phyloP scores from a whole-genome alignment of 2,113 vertebrate species.

The Argyrosomus japonicus region DNA sequence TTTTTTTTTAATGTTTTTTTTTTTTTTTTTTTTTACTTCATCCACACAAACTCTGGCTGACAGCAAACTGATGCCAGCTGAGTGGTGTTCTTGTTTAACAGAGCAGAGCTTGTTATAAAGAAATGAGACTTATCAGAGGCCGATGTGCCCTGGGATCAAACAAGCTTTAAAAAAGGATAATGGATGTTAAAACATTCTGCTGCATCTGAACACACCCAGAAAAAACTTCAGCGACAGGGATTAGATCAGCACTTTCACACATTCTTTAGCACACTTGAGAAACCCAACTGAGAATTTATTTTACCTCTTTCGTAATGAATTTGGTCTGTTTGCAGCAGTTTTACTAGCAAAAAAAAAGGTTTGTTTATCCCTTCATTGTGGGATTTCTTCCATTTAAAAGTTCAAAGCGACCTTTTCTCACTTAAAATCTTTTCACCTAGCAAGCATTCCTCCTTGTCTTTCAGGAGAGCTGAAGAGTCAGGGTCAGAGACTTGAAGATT shows the following conservation, averaged over 20 bases:
- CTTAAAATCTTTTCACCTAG: conserved; percentile 1
- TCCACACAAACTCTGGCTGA: conserved; percentile 1
- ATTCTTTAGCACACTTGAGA: conserved; percentile 27
- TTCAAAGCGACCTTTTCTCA: conserved; percentile 6
- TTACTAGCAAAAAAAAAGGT: neutral
- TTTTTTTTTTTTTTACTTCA: neutral
- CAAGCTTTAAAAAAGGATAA: conserved; percentile 30
- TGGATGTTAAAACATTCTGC: conserved; percentile 49
- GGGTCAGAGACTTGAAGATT: conserved; percentile 18
- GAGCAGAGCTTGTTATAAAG: conserved; percentile 31
- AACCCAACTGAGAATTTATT: conserved; percentile 13
- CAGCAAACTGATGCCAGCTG: neutral
- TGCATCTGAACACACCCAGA: conserved; percentile 48
- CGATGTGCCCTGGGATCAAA: conserved; percentile 28
- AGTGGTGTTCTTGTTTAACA: conserved; percentile 27
- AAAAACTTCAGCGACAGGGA: conserved; percentile 32
- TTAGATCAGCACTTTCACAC: conserved; percentile 55
- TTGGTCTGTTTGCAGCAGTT: conserved; percentile 20
- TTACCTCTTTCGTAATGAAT: conserved; percentile 22
- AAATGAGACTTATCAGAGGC: conserved; percentile 43
- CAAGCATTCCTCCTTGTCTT: conserved; percentile 4
- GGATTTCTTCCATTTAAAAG: conserved; percentile 5
- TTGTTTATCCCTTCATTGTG: conserved; percentile 43
- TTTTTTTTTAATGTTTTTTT: neutral
- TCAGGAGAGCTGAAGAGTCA: conserved; percentile 44